Evolutionary conservation across 2,888 invertebrate genomes (phyloP).

Genomic region (Tipula lateralis): DNA sequence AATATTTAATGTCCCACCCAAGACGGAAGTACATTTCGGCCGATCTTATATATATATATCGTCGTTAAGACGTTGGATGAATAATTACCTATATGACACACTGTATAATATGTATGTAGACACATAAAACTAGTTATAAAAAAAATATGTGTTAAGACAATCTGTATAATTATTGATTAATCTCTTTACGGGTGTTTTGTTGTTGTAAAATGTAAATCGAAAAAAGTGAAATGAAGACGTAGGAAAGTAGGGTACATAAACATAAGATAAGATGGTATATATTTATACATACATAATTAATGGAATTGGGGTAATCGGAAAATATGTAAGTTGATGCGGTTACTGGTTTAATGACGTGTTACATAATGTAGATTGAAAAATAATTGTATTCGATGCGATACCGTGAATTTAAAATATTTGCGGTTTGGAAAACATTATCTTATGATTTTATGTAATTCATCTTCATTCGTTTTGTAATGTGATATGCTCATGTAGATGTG

Average conservation of each 20-base stretch:
- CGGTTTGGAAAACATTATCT: no score
- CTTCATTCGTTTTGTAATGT: no score
- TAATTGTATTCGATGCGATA: background rate
- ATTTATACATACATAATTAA: background rate
- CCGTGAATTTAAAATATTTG: background rate
- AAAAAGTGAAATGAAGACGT: slow-evolving; percentile 1
- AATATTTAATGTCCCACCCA: background rate
- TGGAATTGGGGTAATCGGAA: background rate
- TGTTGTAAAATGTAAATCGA: background rate
- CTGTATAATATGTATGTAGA: background rate
- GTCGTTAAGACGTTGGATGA: background rate
- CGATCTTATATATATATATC: background rate
- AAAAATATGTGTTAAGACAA: background rate
- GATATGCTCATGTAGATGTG: no score
- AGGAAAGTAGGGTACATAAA: background rate
- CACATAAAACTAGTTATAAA: background rate
- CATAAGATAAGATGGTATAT: background rate
- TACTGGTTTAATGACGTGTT: background rate
- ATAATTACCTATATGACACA: background rate
- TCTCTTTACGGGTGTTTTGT: background rate
- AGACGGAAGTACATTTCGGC: background rate
- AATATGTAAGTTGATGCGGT: background rate
- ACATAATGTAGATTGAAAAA: background rate
- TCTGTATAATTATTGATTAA: background rate
- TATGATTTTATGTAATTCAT: no score